Evolutionary conservation across 1,140 invertebrate genomes (phyloP), one percentile per base, ranked within the genome.

Genomic region (Panagrolaimus sp.): DNA sequence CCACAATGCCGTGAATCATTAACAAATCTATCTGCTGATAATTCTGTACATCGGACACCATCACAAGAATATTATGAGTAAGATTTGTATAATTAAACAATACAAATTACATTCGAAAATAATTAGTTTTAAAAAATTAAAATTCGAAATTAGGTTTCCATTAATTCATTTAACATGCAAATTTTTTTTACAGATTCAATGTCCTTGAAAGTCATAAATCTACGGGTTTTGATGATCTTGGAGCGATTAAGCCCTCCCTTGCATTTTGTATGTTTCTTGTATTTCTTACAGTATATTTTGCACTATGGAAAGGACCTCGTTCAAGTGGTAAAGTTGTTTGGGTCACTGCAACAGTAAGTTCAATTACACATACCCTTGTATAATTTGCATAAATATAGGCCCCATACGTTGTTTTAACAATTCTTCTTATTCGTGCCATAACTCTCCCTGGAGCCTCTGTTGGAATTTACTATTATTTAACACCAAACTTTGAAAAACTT

Each of bases 301-400:
- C 93, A 0, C 87, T 98, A 25, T 98, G 94, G 94, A 97, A 97
- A 84, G 95, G 95, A 0, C 92, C 97, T 0, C 89, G 92, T 73
- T 94, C 91, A 83, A 91, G 93, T 25, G 95, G 95, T 69, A 98
- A 97, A 87, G 91, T 92, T 7, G 94, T 98, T 11, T 98, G 93
- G 91, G 89, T 98, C 48, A 98, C 94, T 7, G 93, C 94, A 0
- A 70, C 94, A 23, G n/a, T n/a, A n/a, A n/a, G n/a, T n/a, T n/a
- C n/a, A n/a, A n/a, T n/a, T n/a, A n/a, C n/a, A n/a, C n/a, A n/a
- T n/a, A n/a, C n/a, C n/a, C n/a, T n/a, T n/a, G n/a, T n/a, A n/a
- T n/a, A n/a, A n/a, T n/a, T n/a, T n/a, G n/a, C n/a, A n/a, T n/a
- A n/a, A n/a, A n/a, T n/a, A n/a, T n/a, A n/a, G n/a, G 90, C 92